These are phyloP conservation scores for Heteropelma amictum DNA, from an alignment of 2,888 invertebrate species.

Conservation along the genomic window DNA sequence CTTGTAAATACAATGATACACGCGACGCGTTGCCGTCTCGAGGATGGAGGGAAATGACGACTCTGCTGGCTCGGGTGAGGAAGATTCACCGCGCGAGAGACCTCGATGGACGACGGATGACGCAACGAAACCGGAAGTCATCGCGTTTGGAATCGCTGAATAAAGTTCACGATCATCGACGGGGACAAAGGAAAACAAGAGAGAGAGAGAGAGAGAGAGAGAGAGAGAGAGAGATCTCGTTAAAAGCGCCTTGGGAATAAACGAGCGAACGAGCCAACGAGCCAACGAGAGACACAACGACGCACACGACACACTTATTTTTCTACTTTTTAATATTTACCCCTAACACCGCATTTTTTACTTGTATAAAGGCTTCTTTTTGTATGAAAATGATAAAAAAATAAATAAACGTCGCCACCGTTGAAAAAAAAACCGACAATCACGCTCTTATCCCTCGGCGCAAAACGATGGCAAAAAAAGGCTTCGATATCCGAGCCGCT, in stretches of 20 bases:
- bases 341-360: constrained; percentile 76
- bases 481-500: too few relatives aligned
- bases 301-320: constrained; percentile 68
- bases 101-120: constrained; percentile 1
- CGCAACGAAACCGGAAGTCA: constrained; percentile 36
- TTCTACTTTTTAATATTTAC: constrained; percentile 67
- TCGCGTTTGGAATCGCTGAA: background rate
- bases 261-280: background rate
- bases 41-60: background rate
- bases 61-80: background rate
- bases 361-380: constrained; percentile 78
- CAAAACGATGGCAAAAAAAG: too few relatives aligned
- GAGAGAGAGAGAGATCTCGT: too few relatives aligned
- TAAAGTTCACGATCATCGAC: too few relatives aligned
- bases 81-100: constrained; percentile 9
- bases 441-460: background rate
- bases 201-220: too few relatives aligned
- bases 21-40: constrained; percentile 19
- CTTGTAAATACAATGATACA: constrained; percentile 74
- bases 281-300: constrained; percentile 38
- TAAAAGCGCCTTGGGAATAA: too few relatives aligned
- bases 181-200: too few relatives aligned
- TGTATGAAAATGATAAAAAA: constrained; percentile 72
- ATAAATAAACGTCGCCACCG: constrained; percentile 77
- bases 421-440: constrained; percentile 62